These are phyloP conservation scores for Argya squamiceps DNA, from an alignment of 2,797 vertebrate species.

Conservation along the genomic window DNA sequence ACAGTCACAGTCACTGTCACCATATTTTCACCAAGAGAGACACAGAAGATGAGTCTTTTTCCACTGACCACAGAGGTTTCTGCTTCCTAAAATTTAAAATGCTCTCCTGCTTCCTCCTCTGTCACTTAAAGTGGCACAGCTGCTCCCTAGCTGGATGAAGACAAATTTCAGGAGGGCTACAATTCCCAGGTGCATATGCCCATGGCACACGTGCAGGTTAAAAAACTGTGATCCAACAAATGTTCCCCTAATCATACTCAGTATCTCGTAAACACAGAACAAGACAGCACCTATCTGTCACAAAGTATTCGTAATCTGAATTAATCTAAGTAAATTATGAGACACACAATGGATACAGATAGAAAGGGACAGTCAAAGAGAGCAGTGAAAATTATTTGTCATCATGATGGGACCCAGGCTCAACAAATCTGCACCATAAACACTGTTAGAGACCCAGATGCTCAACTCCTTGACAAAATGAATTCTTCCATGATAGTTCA, in stretches of 20 bases:
- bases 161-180: neutral
- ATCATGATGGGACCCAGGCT: neutral
- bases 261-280: neutral
- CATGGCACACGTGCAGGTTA: neutral
- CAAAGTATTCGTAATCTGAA: neutral
- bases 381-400: neutral
- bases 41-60: neutral
- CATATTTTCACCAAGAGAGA: neutral
- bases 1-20: neutral
- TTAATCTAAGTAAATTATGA: neutral
- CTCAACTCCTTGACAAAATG: neutral
- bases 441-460: neutral
- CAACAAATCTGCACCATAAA: neutral
- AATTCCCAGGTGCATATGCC: neutral
- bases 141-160: neutral
- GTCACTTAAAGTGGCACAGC: neutral
- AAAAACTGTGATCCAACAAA: neutral
- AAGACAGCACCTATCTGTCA: neutral
- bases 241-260: neutral
- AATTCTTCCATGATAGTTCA: neutral
- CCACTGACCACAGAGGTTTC: neutral
- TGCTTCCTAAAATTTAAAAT: neutral
- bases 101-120: neutral
- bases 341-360: neutral
- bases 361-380: neutral